A percentile compares a stretch with the other conserved stretches of the same genome.
phyloP scores from a whole-genome alignment of 2,888 invertebrate genomes.

The Phortica okadai region DNA sequence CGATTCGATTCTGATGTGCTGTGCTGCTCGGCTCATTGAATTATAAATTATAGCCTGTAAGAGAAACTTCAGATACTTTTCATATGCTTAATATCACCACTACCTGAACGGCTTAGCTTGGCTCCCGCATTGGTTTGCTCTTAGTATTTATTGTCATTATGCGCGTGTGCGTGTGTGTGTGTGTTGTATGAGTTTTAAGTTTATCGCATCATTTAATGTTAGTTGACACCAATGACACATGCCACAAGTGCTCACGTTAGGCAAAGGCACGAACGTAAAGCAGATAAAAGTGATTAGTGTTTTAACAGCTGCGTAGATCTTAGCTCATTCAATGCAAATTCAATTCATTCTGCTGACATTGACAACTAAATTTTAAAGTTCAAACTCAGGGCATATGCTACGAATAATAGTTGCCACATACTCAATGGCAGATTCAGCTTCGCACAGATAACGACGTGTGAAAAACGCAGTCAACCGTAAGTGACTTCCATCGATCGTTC shows the following conservation, averaged over 20 bases:
- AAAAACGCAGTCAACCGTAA: slow-evolving; percentile 67
- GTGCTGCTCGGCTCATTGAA: slow-evolving; percentile 61
- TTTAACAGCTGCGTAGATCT: not conserved
- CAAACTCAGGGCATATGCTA: slow-evolving; percentile 21
- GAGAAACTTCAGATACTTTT: slow-evolving; percentile 9
- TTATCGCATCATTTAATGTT: slow-evolving; percentile 16
- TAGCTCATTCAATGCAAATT: not conserved
- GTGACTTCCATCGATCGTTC: slow-evolving; percentile 46
- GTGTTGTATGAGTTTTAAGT: not conserved
- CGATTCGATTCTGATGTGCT: slow-evolving; percentile 28
- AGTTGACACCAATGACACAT: slow-evolving; percentile 3
- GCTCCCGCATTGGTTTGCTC: not conserved
- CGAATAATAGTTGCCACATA: slow-evolving; percentile 31
- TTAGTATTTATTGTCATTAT: not conserved
- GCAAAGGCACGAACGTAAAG: not conserved
- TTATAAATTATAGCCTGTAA: slow-evolving; percentile 60
- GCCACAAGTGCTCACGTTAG: not conserved
- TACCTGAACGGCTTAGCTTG: not conserved
- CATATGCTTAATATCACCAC: not conserved
- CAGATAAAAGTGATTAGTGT: slow-evolving; percentile 1
- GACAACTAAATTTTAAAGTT: slow-evolving; percentile 59
- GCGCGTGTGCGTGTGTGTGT: not conserved
- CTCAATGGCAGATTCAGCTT: not conserved
- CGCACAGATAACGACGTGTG: slow-evolving; percentile 55
- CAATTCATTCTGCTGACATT: slow-evolving; percentile 52